phyloP scores from a whole-genome alignment of 2,888 invertebrate genomes.

The Linyphia triangularis region DNA sequence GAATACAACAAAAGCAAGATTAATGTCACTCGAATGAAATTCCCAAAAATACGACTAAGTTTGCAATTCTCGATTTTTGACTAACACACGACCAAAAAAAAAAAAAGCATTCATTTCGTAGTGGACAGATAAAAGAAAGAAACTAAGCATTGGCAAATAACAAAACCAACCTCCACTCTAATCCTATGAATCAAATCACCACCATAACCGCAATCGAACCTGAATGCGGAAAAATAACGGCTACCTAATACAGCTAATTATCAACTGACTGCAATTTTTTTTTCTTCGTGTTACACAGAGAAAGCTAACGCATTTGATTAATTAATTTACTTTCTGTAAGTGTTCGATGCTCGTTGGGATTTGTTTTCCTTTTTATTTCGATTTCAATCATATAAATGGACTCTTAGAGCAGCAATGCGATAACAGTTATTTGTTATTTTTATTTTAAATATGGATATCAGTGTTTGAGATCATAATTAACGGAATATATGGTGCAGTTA shows the following conservation, averaged over 20 bases:
- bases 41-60: background rate
- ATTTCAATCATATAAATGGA: constrained; percentile 47
- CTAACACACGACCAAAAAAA: background rate
- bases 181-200: constrained; percentile 36
- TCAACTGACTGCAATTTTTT: constrained; percentile 1
- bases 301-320: constrained; percentile 42
- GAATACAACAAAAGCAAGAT: no score
- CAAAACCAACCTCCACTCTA: background rate
- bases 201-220: constrained; percentile 36
- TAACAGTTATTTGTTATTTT: constrained; percentile 7
- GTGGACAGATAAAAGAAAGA: background rate
- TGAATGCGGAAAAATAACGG: constrained; percentile 35
- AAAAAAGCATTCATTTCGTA: constrained; percentile 2
- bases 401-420: constrained; percentile 41
- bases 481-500: constrained; percentile 15
- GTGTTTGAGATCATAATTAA: constrained; percentile 5
- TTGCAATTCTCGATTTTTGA: background rate
- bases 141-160: background rate
- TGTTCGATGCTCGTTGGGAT: background rate
- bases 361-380: constrained; percentile 19
- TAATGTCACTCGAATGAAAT: background rate
- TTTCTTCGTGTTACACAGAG: background rate
- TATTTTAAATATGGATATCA: constrained; percentile 43
- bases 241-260: constrained; percentile 48
- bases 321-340: constrained; percentile 53